Conservation (phyloP, 92 coral and sea anemone species). For the Isaurus tuberculatus region DNA sequence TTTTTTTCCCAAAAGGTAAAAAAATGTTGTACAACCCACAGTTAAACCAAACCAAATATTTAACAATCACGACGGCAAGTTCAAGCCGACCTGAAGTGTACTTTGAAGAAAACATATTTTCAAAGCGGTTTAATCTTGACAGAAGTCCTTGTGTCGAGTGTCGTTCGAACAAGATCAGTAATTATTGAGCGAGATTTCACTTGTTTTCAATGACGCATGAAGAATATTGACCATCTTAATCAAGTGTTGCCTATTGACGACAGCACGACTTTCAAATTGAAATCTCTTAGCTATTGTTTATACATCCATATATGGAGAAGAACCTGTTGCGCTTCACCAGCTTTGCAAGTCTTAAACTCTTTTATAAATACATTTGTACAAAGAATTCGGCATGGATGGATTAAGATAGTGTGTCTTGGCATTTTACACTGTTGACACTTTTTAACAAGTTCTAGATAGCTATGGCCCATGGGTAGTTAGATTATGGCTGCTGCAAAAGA, state of each 20-base stretch:
- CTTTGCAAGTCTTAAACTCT: conserved; percentile 55
- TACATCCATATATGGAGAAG: conserved; percentile 34
- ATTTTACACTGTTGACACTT: neutral
- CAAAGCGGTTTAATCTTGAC: neutral
- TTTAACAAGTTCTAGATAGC: neutral
- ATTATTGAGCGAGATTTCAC: neutral
- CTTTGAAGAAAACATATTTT: neutral
- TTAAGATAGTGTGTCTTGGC: neutral
- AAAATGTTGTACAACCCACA: neutral
- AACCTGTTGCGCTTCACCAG: conserved; percentile 61
- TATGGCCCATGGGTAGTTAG: conserved; percentile 40
- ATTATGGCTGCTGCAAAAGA: conserved; percentile 45
- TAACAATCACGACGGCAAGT: neutral
- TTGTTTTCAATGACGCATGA: conserved; percentile 29
- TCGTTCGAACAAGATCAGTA: neutral
- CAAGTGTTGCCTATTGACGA: neutral
- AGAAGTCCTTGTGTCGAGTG: neutral
- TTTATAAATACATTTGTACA: neutral
- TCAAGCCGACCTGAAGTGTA: neutral
- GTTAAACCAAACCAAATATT: neutral
- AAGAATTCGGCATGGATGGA: neutral
- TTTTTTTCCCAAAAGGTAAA: neutral
- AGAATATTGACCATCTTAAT: neutral
- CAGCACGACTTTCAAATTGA: neutral
- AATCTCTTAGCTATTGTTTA: conserved; percentile 19